phyloP scores from a whole-genome alignment of 2,113 vertebrate species.

The Cochlearius cochlearius region DNA sequence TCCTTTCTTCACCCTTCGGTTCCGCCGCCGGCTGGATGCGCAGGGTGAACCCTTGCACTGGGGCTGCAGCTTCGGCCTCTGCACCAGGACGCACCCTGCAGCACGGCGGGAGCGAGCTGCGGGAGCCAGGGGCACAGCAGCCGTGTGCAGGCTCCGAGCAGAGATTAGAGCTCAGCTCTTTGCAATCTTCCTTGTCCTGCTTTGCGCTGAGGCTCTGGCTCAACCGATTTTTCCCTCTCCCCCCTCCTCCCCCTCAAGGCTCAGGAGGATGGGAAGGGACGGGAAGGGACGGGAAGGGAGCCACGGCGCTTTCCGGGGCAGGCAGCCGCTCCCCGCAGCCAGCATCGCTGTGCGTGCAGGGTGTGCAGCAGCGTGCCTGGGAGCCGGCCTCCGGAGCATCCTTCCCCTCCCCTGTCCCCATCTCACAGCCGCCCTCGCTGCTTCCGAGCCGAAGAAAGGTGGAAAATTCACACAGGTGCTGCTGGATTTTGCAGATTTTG shows the following conservation, averaged over 20 bases:
- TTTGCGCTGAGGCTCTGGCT: neutral
- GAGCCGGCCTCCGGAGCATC: neutral
- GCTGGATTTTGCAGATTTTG: neutral
- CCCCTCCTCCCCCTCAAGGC: neutral
- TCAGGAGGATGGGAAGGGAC: neutral
- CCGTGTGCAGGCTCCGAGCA: neutral
- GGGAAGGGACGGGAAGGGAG: neutral
- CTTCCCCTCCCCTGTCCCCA: neutral
- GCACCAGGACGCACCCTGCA: neutral
- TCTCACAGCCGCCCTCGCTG: neutral
- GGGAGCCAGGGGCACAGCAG: neutral
- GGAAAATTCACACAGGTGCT: neutral
- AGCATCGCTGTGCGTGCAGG: fast-evolving
- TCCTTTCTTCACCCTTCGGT: neutral
- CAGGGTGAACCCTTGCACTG: neutral
- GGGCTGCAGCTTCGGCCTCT: neutral
- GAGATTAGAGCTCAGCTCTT: neutral
- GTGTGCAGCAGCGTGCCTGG: neutral
- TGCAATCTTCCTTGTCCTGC: neutral
- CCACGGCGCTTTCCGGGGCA: fast-evolving
- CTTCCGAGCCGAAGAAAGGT: fast-evolving
- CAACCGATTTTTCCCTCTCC: neutral
- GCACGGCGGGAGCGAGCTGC: neutral
- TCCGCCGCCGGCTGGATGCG: neutral
- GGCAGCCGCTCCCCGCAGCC: neutral